Evolutionary conservation across 2,797 vertebrate species (phyloP).

Genomic region (Enteromius radiatus): DNA sequence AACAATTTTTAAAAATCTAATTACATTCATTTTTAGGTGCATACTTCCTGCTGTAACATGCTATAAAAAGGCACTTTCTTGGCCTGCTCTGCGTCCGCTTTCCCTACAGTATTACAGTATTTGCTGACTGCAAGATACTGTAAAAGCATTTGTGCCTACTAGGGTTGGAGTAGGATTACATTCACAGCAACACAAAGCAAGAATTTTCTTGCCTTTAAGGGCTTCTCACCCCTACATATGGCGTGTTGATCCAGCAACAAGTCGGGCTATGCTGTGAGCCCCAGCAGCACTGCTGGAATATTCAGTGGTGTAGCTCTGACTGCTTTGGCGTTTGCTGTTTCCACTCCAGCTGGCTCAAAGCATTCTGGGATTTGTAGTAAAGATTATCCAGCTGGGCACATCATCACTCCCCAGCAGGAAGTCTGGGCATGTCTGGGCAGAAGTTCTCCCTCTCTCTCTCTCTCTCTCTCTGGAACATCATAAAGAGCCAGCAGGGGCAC

Average conservation of each 20-base stretch:
- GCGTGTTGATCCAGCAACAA: conserved; percentile 42
- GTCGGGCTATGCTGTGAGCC: conserved; percentile 27
- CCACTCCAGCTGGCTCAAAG: conserved; percentile 60
- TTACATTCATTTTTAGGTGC: not conserved
- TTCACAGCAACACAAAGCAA: conserved; percentile 34
- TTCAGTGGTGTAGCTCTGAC: not conserved
- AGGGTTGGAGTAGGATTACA: conserved; percentile 32
- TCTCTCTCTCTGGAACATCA: conserved; percentile 3
- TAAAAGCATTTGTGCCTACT: conserved; percentile 41
- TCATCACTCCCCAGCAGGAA: conserved; percentile 64
- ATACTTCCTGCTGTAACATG: not conserved
- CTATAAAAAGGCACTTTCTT: not conserved
- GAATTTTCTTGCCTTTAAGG: conserved; percentile 10
- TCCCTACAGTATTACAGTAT: conserved; percentile 12
- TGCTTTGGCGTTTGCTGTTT: conserved; percentile 30
- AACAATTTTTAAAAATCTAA: not conserved
- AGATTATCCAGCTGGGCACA: conserved; percentile 66
- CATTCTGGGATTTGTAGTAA: conserved; percentile 64
- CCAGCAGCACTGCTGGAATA: conserved; percentile 35
- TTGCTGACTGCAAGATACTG: conserved; percentile 40
- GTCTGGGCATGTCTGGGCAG: conserved; percentile 50
- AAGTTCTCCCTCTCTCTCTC: conserved; percentile 17
- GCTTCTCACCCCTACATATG: conserved; percentile 39
- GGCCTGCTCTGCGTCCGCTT: not conserved
- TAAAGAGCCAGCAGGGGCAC: conserved; percentile 36